Percentiles rank a stretch among this genome's conserved stretches.
Evolutionary conservation across 2,113 vertebrate genomes (phyloP).

Genomic region (Callaeas wilsoni): DNA sequence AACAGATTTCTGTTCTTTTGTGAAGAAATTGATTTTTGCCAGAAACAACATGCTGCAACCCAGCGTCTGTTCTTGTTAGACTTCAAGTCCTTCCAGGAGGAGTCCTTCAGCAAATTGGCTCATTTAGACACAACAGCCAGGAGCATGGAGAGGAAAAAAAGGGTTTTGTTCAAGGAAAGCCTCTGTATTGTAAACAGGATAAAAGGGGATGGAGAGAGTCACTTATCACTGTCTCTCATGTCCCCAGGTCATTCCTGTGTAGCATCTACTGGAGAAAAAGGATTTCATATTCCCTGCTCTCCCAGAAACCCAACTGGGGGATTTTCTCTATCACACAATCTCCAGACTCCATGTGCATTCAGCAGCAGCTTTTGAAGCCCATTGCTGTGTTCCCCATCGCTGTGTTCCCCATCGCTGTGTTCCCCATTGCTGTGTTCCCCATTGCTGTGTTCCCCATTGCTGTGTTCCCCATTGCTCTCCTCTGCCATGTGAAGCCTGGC

Average conservation of each 20-base stretch:
- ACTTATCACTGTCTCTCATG: slow-evolving; percentile 74
- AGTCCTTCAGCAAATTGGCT: slow-evolving; percentile 70
- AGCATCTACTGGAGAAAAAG: slow-evolving; percentile 46
- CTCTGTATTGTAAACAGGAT: slow-evolving; percentile 84
- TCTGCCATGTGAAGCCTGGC: background rate
- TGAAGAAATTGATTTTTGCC: slow-evolving; percentile 24
- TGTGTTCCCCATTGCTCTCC: background rate
- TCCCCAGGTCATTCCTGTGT: slow-evolving; percentile 74
- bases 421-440: background rate
- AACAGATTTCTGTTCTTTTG: background rate
- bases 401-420: too few relatives aligned
- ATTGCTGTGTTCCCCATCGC: background rate
- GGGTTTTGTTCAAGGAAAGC: slow-evolving; percentile 71
- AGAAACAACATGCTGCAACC: background rate
- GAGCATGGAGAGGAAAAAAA: slow-evolving; percentile 45
- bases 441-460: background rate
- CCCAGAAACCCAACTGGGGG: slow-evolving; percentile 32
- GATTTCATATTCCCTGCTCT: slow-evolving; percentile 50
- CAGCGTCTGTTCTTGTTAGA: background rate
- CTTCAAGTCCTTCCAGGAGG: slow-evolving; percentile 21
- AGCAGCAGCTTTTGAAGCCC: background rate
- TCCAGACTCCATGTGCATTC: background rate
- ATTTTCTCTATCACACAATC: slow-evolving; percentile 53
- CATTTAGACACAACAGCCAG: slow-evolving; percentile 77
- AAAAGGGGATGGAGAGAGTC: slow-evolving; percentile 73